These are phyloP conservation scores for Ceratina calcarata DNA, from an alignment of 1,140 invertebrate species.

Conservation along the genomic window DNA sequence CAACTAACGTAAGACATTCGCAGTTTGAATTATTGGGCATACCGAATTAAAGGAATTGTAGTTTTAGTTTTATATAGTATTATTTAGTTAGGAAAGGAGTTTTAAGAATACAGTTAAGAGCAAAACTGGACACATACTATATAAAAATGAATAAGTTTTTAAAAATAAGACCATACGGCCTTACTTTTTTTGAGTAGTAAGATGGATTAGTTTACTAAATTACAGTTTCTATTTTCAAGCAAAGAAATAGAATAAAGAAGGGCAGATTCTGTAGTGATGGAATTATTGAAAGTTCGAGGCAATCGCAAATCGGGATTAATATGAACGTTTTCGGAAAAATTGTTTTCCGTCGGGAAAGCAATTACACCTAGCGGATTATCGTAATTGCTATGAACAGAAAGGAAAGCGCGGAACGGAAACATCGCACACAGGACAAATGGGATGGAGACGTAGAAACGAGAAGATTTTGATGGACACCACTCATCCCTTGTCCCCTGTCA, in stretches of 20 bases:
- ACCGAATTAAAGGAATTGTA: too few species aligned
- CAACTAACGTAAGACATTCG: too few species aligned
- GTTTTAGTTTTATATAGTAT: too few species aligned
- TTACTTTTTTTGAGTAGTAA: too few species aligned
- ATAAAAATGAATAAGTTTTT: too few species aligned
- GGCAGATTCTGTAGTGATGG: not conserved
- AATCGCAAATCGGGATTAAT: not conserved
- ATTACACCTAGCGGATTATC: constrained; percentile 42
- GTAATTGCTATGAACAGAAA: constrained; percentile 60
- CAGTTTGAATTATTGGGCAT: too few species aligned
- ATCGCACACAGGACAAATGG: not conserved
- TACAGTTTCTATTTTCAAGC: too few species aligned
- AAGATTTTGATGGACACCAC: constrained; percentile 49
- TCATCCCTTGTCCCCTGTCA: constrained; percentile 18
- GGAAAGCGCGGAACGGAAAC: not conserved
- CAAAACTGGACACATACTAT: too few species aligned
- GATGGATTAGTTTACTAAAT: too few species aligned
- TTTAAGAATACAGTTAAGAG: too few species aligned
- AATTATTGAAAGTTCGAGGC: not conserved
- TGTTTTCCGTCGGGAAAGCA: constrained; percentile 49
- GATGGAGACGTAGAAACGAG: not conserved
- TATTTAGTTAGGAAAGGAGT: too few species aligned
- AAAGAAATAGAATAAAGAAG: not conserved
- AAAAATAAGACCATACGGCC: too few species aligned
- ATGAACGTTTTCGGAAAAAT: constrained; percentile 35